Evolutionary conservation across 2,113 vertebrate species (phyloP), one percentile per base, ranked within the genome.

Genomic region (Todiramphus saurophagus): DNA sequence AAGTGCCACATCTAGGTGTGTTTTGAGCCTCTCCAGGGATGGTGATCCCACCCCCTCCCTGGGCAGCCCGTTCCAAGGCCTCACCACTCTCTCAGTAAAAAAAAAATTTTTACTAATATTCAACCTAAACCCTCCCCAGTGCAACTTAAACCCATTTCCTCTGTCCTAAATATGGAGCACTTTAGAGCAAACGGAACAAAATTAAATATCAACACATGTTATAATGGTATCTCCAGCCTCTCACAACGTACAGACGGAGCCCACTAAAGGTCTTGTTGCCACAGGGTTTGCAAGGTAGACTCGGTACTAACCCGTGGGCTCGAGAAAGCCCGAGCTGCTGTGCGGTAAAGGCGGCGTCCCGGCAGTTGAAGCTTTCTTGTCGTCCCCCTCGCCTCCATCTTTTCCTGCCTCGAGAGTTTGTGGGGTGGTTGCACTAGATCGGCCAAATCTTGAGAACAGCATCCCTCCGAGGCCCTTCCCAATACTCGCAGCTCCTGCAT

Each of bases 391-490:
- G 2, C 90, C 6, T 12, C 93, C 93, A 10, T 99, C 99, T 77
- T 99, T 99, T 7, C 98, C 48, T 1, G 97, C 2, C 51, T 99
- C 99, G 3, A 98, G 94, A 3, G 96, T 92, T 74, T 98, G 98
- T 7, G 98, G 95, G 9, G 98, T 89, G 83, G 98, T 96, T 53
- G 98, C 98, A 93, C 98, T 98, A 46, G 99, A 98, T 35, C 99
- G 98, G 9, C 99, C 99, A 92, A 99, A 99, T 35, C 99, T 98
- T 0, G 99, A 99, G 93, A 99, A 99, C 24, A 99, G 96, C 98
- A 99, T 99, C 85, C 99, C 99, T 13, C 99, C 99, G 1, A 99
- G 99, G 89, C 99, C 99, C 92, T 99, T 99, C 44, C 99, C 99
- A 13, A 99, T 99, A 96, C 99, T 99, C 0, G 99, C 99, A 13